phyloP scores from a whole-genome alignment of 2,888 invertebrate species.

The Chesias legatella region DNA sequence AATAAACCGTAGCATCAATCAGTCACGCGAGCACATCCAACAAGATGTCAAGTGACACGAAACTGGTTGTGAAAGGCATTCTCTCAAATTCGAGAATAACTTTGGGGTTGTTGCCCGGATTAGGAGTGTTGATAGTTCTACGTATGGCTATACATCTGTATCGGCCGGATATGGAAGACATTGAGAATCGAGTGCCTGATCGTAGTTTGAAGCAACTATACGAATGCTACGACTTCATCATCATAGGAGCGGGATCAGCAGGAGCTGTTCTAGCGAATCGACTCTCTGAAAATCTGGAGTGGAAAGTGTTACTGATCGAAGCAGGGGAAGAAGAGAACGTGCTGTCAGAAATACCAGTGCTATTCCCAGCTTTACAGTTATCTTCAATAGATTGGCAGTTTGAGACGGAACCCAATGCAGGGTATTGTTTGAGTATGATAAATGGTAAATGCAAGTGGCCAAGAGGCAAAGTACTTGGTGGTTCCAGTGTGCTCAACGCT shows the following conservation, averaged over 20 bases:
- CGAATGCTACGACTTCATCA: constrained; percentile 87
- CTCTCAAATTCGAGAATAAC: constrained; percentile 83
- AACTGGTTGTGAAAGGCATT: constrained; percentile 52
- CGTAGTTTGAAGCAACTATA: constrained; percentile 74
- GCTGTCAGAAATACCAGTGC: constrained; percentile 85
- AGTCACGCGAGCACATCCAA: constrained; percentile 16
- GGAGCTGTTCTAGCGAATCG: constrained; percentile 90
- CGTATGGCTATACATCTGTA: constrained; percentile 82
- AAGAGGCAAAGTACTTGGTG: constrained; percentile 88
- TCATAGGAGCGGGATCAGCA: constrained; percentile 91
- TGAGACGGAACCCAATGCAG: constrained; percentile 85
- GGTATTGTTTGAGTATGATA: constrained; percentile 85
- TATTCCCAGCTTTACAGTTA: constrained; percentile 86
- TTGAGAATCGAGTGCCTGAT: constrained; percentile 81
- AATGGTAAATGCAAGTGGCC: constrained; percentile 86
- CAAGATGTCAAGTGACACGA: constrained; percentile 47
- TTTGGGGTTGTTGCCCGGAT: constrained; percentile 83
- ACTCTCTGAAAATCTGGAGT: constrained; percentile 85
- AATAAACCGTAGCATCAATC: constrained; percentile 24
- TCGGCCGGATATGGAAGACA: constrained; percentile 87
- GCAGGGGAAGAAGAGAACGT: constrained; percentile 88
- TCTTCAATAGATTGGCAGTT: constrained; percentile 91
- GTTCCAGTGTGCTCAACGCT: constrained; percentile 91
- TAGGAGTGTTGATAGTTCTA: constrained; percentile 83
- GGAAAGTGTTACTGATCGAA: constrained; percentile 88